A percentile compares a stretch with the other conserved stretches of the same genome.
These are phyloP conservation scores for Lasioglossum calceatum DNA, from an alignment of 2,888 invertebrate genomes.

Conservation along the genomic window DNA sequence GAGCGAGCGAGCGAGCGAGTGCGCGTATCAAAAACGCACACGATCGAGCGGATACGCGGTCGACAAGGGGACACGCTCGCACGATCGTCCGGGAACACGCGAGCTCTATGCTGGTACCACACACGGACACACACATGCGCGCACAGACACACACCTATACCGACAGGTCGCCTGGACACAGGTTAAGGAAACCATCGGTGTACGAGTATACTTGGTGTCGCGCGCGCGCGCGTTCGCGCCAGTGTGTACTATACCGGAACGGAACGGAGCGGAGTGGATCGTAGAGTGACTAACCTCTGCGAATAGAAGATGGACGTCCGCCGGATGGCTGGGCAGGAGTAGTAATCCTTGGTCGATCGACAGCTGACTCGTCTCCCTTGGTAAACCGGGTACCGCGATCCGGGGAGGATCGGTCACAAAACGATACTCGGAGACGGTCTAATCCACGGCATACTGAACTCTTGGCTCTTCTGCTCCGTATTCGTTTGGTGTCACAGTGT, in stretches of 20 bases:
- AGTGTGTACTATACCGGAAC: constrained; percentile 70
- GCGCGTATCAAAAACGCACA: constrained; percentile 24
- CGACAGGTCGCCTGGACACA: constrained; percentile 17
- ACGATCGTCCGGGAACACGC: constrained; percentile 24
- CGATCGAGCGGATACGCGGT: constrained; percentile 12
- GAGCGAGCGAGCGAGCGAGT: not conserved
- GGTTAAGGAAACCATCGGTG: not conserved
- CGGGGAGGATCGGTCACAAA: constrained; percentile 37
- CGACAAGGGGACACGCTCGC: constrained; percentile 15
- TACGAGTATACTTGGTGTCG: not conserved
- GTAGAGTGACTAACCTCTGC: constrained; percentile 73
- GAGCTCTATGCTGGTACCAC: not conserved
- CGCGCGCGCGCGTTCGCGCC: not conserved
- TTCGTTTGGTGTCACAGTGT: not conserved
- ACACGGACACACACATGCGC: not conserved
- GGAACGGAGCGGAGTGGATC: constrained; percentile 65
- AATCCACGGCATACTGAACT: constrained; percentile 52
- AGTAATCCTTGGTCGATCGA: constrained; percentile 46
- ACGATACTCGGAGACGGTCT: constrained; percentile 14
- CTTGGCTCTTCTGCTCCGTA: not conserved
- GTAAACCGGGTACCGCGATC: constrained; percentile 24
- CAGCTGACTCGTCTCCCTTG: constrained; percentile 46
- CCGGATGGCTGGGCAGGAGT: constrained; percentile 30
- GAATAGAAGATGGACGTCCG: constrained; percentile 71
- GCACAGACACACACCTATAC: constrained; percentile 40